Percentiles rank a stretch among this genome's conserved stretches.
phyloP scores from a whole-genome alignment of 1,140 invertebrate genomes.

The Zaprionus gabonicus region DNA sequence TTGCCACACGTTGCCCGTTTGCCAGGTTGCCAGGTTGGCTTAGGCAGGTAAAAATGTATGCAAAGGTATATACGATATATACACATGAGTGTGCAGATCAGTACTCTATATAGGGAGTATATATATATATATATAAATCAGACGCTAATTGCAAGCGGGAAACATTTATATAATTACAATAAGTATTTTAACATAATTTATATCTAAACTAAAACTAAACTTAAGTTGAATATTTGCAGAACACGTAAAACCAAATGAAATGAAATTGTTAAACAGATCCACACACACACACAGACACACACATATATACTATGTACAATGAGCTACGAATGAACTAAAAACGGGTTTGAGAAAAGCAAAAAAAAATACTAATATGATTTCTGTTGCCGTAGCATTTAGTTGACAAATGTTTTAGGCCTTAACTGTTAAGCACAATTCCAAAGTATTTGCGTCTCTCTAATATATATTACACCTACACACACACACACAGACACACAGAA shows the following conservation, averaged over 20 bases:
- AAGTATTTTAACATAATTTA: slow-evolving; percentile 80
- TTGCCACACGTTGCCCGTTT: neutral
- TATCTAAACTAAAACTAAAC: slow-evolving; percentile 53
- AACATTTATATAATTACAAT: slow-evolving; percentile 72
- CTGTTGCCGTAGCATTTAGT: slow-evolving; percentile 72
- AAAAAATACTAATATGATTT: slow-evolving; percentile 28
- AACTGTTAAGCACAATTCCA: slow-evolving; percentile 49
- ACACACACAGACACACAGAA: neutral
- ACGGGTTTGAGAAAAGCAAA: slow-evolving; percentile 44
- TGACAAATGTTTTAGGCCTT: slow-evolving; percentile 64
- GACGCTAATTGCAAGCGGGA: slow-evolving; percentile 41
- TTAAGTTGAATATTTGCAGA: slow-evolving; percentile 41
- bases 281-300: slow-evolving; percentile 35
- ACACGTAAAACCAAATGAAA: slow-evolving; percentile 43
- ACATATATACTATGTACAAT: slow-evolving; percentile 62
- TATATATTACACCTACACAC: slow-evolving; percentile 8
- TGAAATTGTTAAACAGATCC: slow-evolving; percentile 41
- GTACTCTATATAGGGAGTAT: slow-evolving; percentile 9
- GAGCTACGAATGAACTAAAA: slow-evolving; percentile 53
- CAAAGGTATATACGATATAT: slow-evolving; percentile 3
- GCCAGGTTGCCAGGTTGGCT: slow-evolving; percentile 8
- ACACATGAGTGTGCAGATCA: slow-evolving; percentile 4
- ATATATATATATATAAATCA: slow-evolving; percentile 23
- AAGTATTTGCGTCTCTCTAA: slow-evolving; percentile 28
- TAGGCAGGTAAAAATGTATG: slow-evolving; percentile 15